Conservation (phyloP, 2,888 invertebrate genomes). For the Leptarthrus brevirostris region DNA sequence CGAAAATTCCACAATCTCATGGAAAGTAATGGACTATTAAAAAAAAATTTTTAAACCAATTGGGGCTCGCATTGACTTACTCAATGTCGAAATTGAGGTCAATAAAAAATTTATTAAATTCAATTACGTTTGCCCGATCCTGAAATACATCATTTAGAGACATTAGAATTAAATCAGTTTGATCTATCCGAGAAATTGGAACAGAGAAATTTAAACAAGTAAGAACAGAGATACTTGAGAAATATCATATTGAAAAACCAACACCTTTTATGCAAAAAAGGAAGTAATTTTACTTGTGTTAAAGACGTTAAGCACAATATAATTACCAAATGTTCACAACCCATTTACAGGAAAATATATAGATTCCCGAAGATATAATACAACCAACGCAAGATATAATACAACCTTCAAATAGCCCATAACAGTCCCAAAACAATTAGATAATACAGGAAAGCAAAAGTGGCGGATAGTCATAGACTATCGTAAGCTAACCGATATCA, state of each 20-base stretch:
- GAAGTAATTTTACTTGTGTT: conserved; percentile 39
- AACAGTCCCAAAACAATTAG: neutral
- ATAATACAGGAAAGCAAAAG: conserved; percentile 48
- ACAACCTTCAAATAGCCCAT: neutral
- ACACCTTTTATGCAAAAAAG: neutral
- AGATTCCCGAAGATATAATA: conserved; percentile 24
- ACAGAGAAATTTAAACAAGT: neutral
- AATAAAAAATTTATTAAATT: neutral
- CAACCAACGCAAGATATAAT: conserved; percentile 30
- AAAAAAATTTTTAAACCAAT: neutral
- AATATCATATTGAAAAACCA: neutral
- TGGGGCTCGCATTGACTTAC: neutral
- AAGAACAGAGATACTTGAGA: neutral
- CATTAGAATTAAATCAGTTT: neutral
- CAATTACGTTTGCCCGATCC: neutral
- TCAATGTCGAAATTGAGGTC: neutral
- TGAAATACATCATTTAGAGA: neutral
- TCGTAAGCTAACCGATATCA: conserved; percentile 49
- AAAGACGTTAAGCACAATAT: no score
- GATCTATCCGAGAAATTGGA: neutral
- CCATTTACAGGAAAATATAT: no score
- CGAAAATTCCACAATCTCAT: neutral
- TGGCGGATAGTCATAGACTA: conserved; percentile 50
- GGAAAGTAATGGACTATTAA: neutral
- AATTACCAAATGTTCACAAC: no score